phyloP scores from a whole-genome alignment of 2,113 vertebrate species.

The Ameiurus melas region DNA sequence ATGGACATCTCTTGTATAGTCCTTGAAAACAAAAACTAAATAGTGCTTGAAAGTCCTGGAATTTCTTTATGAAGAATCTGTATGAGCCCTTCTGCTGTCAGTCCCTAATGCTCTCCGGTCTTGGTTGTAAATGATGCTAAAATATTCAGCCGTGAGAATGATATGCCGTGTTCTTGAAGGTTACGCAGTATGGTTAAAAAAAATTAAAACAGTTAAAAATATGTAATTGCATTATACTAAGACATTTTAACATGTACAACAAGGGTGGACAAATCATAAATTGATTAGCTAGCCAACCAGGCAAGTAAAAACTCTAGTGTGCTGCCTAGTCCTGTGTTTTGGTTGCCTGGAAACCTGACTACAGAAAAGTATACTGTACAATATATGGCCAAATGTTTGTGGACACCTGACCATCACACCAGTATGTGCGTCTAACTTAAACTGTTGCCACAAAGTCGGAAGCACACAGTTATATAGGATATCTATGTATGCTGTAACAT shows the following conservation, averaged over 20 bases:
- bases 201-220: not conserved
- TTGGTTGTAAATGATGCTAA: not conserved
- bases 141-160: not conserved
- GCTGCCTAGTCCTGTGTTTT: not conserved
- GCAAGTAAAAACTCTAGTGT: not conserved
- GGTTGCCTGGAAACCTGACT: not conserved
- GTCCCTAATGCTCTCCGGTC: not conserved
- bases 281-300: not conserved
- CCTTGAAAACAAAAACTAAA: no score
- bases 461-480: no score
- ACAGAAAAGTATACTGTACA: no score
- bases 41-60: no score
- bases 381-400: no score
- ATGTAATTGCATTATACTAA: not conserved
- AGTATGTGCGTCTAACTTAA: no score
- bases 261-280: not conserved
- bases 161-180: not conserved
- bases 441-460: no score
- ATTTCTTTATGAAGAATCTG: no score
- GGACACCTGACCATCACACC: no score
- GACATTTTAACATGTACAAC: not conserved
- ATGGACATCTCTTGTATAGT: no score
- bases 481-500: no score
- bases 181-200: not conserved
- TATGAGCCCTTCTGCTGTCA: not conserved